Percentiles rank a stretch among this genome's conserved stretches.
Evolutionary conservation across 2,888 invertebrate genomes (phyloP).

Genomic region (Syritta pipiens): DNA sequence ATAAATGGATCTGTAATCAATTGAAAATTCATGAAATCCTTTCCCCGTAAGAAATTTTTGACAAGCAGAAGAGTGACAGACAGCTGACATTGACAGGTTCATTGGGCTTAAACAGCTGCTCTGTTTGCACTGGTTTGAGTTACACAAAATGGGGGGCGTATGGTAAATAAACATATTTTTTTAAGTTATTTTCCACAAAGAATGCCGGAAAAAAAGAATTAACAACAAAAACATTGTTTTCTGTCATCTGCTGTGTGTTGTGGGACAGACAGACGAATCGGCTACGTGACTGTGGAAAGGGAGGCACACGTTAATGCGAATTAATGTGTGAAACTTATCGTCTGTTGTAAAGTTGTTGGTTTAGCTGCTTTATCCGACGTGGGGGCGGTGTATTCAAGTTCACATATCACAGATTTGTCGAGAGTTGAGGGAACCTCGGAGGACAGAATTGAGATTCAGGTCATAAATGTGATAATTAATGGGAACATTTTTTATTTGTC

Average conservation of each 20-base stretch:
- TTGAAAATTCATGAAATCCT: not conserved
- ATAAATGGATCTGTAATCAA: not conserved
- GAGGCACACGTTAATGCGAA: not conserved
- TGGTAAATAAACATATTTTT: not conserved
- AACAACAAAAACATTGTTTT: not conserved
- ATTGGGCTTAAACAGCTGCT: not conserved
- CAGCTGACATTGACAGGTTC: constrained; percentile 17
- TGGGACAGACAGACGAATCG: not conserved
- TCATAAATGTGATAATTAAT: not conserved
- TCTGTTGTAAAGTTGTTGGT: not conserved
- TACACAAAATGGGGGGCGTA: constrained; percentile 3
- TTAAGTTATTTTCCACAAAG: not conserved
- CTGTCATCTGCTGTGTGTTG: constrained; percentile 2
- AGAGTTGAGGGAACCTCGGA: constrained; percentile 4
- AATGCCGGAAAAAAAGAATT: constrained; percentile 25
- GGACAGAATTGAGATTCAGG: constrained; percentile 1
- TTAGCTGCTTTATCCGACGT: not conserved
- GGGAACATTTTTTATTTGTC: no score
- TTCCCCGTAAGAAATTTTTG: constrained; percentile 1
- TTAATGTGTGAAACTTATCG: not conserved
- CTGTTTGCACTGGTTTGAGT: not conserved
- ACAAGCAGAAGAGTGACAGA: not conserved
- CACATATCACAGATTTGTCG: constrained; percentile 3
- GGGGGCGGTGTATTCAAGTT: constrained; percentile 5
- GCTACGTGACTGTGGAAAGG: constrained; percentile 22